Percentiles rank a stretch among this genome's conserved stretches.
Evolutionary conservation across 2,888 invertebrate genomes (phyloP).

Genomic region (Ectobius pallidus): DNA sequence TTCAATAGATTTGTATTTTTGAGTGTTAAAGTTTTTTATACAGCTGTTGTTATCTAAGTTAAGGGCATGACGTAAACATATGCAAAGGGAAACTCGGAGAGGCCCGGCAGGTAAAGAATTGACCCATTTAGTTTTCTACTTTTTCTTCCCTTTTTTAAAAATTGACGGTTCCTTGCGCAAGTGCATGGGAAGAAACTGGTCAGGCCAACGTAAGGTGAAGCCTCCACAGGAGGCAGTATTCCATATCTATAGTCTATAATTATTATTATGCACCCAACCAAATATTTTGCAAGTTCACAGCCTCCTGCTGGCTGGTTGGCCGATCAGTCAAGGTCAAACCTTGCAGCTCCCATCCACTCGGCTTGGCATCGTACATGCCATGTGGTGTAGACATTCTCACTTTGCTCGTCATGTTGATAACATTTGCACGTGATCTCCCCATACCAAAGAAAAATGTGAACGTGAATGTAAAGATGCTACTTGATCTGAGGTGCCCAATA

Average conservation of each 20-base stretch:
- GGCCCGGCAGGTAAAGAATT: conserved; percentile 41
- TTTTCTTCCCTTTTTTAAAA: conserved; percentile 36
- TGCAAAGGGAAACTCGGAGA: conserved; percentile 39
- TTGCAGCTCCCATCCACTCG: conserved; percentile 28
- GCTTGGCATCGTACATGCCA: conserved; percentile 5
- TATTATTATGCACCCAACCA: too few species aligned
- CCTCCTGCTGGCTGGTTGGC: conserved; percentile 17
- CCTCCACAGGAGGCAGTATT: conserved; percentile 35
- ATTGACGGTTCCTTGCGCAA: conserved; percentile 31
- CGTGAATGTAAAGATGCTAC: conserved; percentile 42
- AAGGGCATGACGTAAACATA: conserved; percentile 40
- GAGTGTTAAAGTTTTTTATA: conserved; percentile 47
- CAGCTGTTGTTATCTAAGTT: conserved; percentile 46
- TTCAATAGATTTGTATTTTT: conserved; percentile 47
- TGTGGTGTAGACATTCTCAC: conserved; percentile 31
- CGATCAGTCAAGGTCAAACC: conserved; percentile 36
- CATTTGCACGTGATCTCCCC: conserved; percentile 47
- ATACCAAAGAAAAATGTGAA: conserved; percentile 46
- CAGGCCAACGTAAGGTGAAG: conserved; percentile 30
- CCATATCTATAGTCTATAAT: conserved; percentile 26
- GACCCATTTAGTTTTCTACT: conserved; percentile 39
- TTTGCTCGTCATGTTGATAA: conserved; percentile 43
- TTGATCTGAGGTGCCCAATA: conserved; percentile 39
- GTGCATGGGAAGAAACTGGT: conserved; percentile 31
- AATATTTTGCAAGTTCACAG: too few species aligned